Evolutionary conservation across 35 echinoderm and acorn worm genomes (phyloP).

Genomic region (Heliocidaris tuberculata): DNA sequence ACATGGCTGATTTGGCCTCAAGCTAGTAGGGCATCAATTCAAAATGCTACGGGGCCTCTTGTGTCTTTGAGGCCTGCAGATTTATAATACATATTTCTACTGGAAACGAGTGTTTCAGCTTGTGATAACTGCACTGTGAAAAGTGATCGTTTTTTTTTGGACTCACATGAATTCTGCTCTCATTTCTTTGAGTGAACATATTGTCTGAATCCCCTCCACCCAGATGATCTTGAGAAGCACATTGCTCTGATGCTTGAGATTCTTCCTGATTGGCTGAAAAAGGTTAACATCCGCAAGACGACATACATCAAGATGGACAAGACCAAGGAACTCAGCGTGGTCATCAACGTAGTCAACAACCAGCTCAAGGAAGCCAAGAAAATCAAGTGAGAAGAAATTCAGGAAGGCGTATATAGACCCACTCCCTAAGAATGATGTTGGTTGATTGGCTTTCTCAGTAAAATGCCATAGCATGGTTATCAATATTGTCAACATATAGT

Average conservation of each 20-base stretch:
- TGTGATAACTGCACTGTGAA: too few relatives aligned
- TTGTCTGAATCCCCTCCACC: not conserved
- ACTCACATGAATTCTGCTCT: too few relatives aligned
- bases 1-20: too few relatives aligned
- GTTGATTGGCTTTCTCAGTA: not conserved
- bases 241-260: slow-evolving; percentile 39
- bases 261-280: slow-evolving; percentile 41
- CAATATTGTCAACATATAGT: not conserved
- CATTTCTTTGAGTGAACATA: too few relatives aligned
- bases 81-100: too few relatives aligned
- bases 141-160: too few relatives aligned
- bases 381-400: not conserved
- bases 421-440: not conserved
- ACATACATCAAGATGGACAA: slow-evolving; percentile 41
- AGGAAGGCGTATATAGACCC: not conserved
- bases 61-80: too few relatives aligned
- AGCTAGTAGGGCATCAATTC: too few relatives aligned
- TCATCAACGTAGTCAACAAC: slow-evolving; percentile 6
- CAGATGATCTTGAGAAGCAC: slow-evolving; percentile 34
- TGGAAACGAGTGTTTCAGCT: too few relatives aligned
- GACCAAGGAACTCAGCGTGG: not conserved
- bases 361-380: slow-evolving; percentile 14
- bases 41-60: too few relatives aligned
- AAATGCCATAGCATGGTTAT: not conserved
- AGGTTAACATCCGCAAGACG: slow-evolving; percentile 28